Percentiles rank a stretch among this genome's conserved stretches.
phyloP scores from a whole-genome alignment of 2,888 invertebrate genomes.

The Pyrrhosoma nymphula region DNA sequence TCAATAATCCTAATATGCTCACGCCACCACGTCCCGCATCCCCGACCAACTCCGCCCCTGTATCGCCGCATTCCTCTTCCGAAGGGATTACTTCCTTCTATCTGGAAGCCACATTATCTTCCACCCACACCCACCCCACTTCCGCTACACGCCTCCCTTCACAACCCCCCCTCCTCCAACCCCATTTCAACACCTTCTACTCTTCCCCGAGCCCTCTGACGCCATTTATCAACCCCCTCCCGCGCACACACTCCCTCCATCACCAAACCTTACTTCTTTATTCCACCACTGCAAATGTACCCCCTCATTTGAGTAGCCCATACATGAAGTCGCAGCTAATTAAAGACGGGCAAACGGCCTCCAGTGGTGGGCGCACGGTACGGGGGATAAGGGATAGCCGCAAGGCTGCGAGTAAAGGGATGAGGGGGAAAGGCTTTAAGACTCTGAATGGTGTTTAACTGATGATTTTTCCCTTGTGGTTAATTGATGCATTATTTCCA shows the following conservation, averaged over 20 bases:
- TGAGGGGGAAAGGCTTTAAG: background rate
- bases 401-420: background rate
- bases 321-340: background rate
- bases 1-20: no score
- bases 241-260: background rate
- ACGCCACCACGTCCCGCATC: no score
- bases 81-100: constrained; percentile 9
- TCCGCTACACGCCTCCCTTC: background rate
- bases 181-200: background rate
- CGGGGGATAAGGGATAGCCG: background rate
- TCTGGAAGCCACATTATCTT: background rate
- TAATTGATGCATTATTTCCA: no score
- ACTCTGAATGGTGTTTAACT: background rate
- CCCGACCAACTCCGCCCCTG: background rate
- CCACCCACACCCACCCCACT: background rate
- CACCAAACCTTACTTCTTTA: background rate
- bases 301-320: background rate
- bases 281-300: background rate
- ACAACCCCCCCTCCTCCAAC: background rate
- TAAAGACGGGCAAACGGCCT: constrained; percentile 8
- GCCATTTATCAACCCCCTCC: background rate
- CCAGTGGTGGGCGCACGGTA: background rate
- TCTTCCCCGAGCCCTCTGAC: background rate
- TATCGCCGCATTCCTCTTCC: constrained; percentile 12
- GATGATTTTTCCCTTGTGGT: no score